These are phyloP conservation scores for Halcyon leucocephala DNA, from an alignment of 2,797 vertebrate species.

Conservation along the genomic window DNA sequence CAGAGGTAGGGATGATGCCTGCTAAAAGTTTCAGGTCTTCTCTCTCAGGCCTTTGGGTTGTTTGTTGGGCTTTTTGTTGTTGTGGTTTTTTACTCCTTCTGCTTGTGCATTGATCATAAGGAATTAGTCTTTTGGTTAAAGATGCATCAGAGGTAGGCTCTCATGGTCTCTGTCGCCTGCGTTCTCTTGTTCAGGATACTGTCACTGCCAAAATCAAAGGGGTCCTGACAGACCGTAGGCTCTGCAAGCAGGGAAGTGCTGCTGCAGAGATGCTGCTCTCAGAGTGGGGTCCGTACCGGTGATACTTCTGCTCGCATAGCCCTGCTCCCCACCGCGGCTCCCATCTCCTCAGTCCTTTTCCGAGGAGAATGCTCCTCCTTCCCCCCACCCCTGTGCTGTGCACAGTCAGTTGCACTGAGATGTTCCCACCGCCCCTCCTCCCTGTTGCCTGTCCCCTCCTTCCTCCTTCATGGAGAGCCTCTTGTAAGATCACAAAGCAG, in stretches of 20 bases:
- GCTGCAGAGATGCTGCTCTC: not conserved
- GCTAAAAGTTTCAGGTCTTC: not conserved
- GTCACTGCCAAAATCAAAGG: not conserved
- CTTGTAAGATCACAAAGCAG: not conserved
- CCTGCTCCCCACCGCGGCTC: not conserved
- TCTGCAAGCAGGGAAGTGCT: not conserved
- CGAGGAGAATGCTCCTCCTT: not conserved
- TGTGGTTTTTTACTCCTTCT: not conserved
- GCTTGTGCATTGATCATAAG: not conserved
- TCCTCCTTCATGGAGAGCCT: not conserved
- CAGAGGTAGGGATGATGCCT: not conserved
- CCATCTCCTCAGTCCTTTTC: not conserved
- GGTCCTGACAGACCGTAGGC: not conserved
- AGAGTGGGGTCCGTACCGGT: not conserved
- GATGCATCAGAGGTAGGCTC: not conserved
- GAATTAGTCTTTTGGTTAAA: not conserved
- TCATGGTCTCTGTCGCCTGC: not conserved
- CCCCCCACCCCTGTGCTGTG: accelerated
- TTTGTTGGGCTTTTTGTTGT: not conserved
- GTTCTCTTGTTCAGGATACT: not conserved
- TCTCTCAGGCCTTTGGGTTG: too few species aligned
- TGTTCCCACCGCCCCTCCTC: not conserved
- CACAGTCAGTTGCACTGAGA: not conserved
- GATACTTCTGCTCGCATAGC: not conserved
- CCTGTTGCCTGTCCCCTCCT: accelerated